A percentile compares a stretch with the other conserved stretches of the same genome.
Conservation (phyloP, 2,113 vertebrate genomes). For the Rattus rattus region DNA sequence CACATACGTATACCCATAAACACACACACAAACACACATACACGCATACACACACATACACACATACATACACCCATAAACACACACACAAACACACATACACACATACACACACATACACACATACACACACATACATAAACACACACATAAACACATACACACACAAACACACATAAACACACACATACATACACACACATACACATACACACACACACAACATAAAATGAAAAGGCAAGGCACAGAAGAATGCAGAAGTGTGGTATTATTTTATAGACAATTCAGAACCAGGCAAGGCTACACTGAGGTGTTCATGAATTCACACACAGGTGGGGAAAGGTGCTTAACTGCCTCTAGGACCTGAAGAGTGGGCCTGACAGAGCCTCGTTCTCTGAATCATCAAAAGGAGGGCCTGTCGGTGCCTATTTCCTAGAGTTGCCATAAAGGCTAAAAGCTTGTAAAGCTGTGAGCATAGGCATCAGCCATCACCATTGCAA, state of each 20-base stretch:
- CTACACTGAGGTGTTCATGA: fast-evolving
- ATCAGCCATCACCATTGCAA: neutral
- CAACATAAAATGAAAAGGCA: neutral
- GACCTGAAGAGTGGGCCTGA: neutral
- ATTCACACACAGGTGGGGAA: neutral
- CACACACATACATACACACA: neutral
- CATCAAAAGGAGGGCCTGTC: neutral
- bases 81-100: no score
- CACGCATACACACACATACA: no score
- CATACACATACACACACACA: neutral
- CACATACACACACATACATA: neutral
- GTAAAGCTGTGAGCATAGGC: neutral
- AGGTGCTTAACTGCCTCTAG: neutral
- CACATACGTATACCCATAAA: no score
- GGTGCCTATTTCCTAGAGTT: neutral
- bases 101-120: no score
- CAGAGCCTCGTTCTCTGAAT: neutral
- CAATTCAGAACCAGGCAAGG: neutral
- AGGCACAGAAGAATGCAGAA: neutral
- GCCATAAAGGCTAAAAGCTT: neutral
- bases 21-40: no score
- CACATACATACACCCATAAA: no score
- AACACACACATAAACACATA: neutral
- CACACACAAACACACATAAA: no score
- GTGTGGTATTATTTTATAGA: neutral